Conservation (phyloP, 2,113 vertebrate species). For the Vombatus ursinus region DNA sequence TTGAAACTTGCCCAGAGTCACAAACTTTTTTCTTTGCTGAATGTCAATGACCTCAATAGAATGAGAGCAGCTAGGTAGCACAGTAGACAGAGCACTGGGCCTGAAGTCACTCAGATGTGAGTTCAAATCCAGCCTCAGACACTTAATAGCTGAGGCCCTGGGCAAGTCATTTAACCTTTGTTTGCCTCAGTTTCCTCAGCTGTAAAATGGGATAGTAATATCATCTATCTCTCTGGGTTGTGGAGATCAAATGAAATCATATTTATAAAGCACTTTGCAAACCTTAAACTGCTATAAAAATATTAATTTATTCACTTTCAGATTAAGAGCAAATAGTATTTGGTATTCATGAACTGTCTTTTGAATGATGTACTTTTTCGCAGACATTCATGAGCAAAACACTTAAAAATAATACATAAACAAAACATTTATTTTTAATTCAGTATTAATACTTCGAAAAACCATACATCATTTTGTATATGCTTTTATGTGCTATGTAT, state of each 20-base stretch:
- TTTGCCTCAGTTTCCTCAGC: not conserved
- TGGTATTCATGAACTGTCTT: constrained; percentile 41
- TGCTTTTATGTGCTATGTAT: not conserved
- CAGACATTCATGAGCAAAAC: not conserved
- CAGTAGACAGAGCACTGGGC: not conserved
- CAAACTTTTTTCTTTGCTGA: not conserved
- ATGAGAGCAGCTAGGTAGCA: not conserved
- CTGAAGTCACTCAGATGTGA: not conserved
- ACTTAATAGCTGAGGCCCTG: not conserved
- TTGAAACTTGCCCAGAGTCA: not conserved
- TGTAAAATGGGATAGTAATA: not conserved
- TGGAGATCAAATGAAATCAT: not conserved
- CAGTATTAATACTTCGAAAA: constrained; percentile 4
- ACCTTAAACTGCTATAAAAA: no score
- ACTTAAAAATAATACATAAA: not conserved
- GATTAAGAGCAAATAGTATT: not conserved
- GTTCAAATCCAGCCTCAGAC: not conserved
- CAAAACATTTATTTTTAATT: constrained; percentile 11
- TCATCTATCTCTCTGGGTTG: not conserved
- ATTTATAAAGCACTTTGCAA: not conserved
- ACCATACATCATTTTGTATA: not conserved
- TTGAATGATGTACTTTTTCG: not conserved
- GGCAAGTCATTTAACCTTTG: not conserved
- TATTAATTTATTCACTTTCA: no score
- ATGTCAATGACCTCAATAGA: not conserved